Conservation (phyloP, 2,888 invertebrate genomes). For the Alsophila aescularia region DNA sequence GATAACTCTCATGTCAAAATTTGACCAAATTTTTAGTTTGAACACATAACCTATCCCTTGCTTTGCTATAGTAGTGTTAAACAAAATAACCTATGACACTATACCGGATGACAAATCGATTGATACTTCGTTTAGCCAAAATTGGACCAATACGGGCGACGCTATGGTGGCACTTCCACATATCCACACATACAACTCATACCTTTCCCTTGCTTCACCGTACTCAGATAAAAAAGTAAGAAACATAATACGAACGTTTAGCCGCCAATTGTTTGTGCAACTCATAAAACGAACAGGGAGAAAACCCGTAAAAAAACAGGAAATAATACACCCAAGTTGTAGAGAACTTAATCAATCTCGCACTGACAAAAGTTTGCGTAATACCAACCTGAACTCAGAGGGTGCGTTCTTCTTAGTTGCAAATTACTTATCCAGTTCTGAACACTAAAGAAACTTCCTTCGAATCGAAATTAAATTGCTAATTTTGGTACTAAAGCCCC, state of each 20-base stretch:
- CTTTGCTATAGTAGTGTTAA: no score
- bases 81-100: no score
- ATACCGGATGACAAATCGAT: no score
- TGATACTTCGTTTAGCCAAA: no score
- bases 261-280: neutral
- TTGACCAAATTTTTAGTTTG: no score
- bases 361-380: slow-evolving; percentile 58
- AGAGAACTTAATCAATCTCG: slow-evolving; percentile 61
- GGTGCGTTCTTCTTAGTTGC: slow-evolving; percentile 56
- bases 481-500: slow-evolving; percentile 66
- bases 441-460: slow-evolving; percentile 65
- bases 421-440: slow-evolving; percentile 63
- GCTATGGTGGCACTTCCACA: no score
- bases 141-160: no score
- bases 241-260: neutral
- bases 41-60: no score
- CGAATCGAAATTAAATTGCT: slow-evolving; percentile 73
- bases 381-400: slow-evolving; percentile 52
- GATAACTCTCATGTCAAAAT: no score
- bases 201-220: no score
- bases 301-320: slow-evolving; percentile 12
- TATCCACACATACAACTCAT: no score
- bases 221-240: no score
- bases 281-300: slow-evolving; percentile 38
- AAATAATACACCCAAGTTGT: slow-evolving; percentile 6